These are phyloP conservation scores for Alviniconcha strummeri DNA, from an alignment of 2,888 invertebrate species.

Conservation along the genomic window DNA sequence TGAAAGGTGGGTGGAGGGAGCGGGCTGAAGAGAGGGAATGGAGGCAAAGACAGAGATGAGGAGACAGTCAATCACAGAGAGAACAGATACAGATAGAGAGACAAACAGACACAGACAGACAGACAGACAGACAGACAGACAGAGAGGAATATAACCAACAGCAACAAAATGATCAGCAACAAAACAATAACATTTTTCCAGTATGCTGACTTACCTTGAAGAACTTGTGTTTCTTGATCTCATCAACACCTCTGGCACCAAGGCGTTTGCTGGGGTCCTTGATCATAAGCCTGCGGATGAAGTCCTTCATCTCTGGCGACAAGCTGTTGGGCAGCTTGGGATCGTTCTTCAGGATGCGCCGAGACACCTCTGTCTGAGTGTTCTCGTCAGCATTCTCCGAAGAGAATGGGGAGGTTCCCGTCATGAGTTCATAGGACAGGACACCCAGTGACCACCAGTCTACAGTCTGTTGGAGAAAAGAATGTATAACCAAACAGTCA, in stretches of 20 bases:
- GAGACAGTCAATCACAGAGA: too few relatives aligned
- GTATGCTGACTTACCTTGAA: conserved; percentile 79
- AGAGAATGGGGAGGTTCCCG: conserved; percentile 97
- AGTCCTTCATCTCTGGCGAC: conserved; percentile 84
- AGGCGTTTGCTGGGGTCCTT: conserved; percentile 92
- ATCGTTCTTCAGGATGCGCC: conserved; percentile 89
- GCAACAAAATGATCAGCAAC: too few relatives aligned
- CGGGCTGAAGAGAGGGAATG: too few relatives aligned
- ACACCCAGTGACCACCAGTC: conserved; percentile 99
- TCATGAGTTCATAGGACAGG: conserved; percentile 94
- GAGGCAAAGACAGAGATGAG: too few relatives aligned
- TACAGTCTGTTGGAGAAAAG: conserved; percentile 82
- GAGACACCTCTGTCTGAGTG: conserved; percentile 95
- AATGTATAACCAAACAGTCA: neutral
- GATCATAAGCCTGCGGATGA: conserved; percentile 87
- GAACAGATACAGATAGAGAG: too few relatives aligned
- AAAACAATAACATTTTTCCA: too few relatives aligned
- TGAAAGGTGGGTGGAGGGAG: too few relatives aligned
- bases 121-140: too few relatives aligned
- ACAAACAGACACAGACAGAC: too few relatives aligned
- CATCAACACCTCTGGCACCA: conserved; percentile 87
- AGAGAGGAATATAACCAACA: too few relatives aligned
- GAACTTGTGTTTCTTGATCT: conserved; percentile 92
- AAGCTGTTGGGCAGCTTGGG: conserved; percentile 92
- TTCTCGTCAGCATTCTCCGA: conserved; percentile 96